Evolutionary conservation across 2,113 vertebrate genomes (phyloP), one percentile per base, ranked within the genome.

Genomic region (Catharus minimus): DNA sequence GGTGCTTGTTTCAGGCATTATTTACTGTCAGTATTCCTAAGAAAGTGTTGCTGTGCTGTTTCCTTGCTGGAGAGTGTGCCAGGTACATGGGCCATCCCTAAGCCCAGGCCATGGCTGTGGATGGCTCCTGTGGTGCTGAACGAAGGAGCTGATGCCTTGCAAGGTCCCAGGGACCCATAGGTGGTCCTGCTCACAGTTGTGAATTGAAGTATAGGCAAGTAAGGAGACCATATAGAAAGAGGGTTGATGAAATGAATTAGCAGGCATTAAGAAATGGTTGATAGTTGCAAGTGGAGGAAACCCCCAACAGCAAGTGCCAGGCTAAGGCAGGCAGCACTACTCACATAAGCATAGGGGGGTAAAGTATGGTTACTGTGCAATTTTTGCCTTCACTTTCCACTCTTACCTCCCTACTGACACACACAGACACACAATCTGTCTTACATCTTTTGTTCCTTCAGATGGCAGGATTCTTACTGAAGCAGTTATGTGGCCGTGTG

Each of bases 401-500:
- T 62, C 30, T 43, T n/a, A 26, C 1, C 41, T 77, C 60, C 30
- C 38, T 62, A 1, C 38, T 81, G 61, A 39, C 28, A 36, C 21
- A 20, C 18, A 22, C 9, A 28, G 26, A 52, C 14, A 32, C 36
- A 43, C 53, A 33, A 17, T 38, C 38, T 47, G 0, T 39, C 5
- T 57, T 41, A 0, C 1, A 6, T 27, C 46, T 78, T 32, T 24
- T 41, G 15, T 57, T 61, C 57, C 57, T 44, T 39, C 53, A 18
- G 19, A 9, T 0, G 1, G 20, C 5, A 2, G 16, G 47, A 39
- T 71, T 89, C 53, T 41, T 32, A 10, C 33, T n/a, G 43, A 50
- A n/a, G 32, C 13, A 21, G 14, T 72, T 5, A 0, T 1, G 11
- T 4, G 2, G 33, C 55, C 33, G 11, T 0, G 0, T 69, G 49